Conservation (phyloP, 2,888 invertebrate species). For the Peribatodes rhomboidaria region DNA sequence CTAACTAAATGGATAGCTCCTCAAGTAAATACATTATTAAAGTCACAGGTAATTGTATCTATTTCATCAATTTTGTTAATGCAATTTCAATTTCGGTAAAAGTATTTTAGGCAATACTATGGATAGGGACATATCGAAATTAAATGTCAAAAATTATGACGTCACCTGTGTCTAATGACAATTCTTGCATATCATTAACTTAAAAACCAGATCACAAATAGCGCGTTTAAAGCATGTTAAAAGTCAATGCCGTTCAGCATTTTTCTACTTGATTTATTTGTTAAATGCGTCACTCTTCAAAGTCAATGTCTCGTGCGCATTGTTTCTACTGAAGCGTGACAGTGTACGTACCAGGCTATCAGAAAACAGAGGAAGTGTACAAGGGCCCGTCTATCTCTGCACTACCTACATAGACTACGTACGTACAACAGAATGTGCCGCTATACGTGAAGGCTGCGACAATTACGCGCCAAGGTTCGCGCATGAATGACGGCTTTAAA, state of each 20-base stretch:
- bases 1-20: no score
- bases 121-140: no score
- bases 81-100: no score
- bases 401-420: conserved; percentile 4
- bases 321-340: conserved; percentile 69
- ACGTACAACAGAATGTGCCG: background rate
- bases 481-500: conserved; percentile 35
- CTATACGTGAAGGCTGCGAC: conserved; percentile 53
- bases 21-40: no score
- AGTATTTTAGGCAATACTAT: no score
- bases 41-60: no score
- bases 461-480: conserved; percentile 44
- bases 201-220: background rate
- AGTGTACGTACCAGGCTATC: conserved; percentile 54
- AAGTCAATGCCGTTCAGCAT: background rate
- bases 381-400: conserved; percentile 52
- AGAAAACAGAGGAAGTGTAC: conserved; percentile 69
- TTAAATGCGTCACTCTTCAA: conserved; percentile 51
- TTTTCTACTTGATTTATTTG: conserved; percentile 31
- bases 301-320: conserved; percentile 59
- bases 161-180: no score
- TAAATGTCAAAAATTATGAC: no score
- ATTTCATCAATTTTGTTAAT: no score
- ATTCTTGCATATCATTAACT: no score
- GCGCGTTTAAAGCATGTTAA: no score